A percentile compares a stretch with the other conserved stretches of the same genome.
Conservation (phyloP, 2,113 vertebrate species). For the Aplodontia rufa region DNA sequence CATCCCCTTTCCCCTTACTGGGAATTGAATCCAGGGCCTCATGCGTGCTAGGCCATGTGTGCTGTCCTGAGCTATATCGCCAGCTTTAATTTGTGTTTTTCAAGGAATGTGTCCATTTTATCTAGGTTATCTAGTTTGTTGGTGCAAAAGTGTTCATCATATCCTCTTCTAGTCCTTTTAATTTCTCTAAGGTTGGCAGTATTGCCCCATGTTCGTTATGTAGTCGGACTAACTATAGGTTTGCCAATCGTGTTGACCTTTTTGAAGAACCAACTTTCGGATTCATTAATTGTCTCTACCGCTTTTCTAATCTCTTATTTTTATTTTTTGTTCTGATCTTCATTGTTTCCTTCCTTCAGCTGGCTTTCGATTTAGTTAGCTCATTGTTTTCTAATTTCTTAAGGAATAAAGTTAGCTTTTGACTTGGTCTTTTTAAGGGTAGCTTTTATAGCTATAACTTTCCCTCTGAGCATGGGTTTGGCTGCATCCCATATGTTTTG, state of each 20-base stretch:
- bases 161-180: not conserved
- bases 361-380: not conserved
- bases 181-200: not conserved
- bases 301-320: not conserved
- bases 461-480: not conserved
- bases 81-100: too few relatives aligned
- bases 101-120: too few relatives aligned
- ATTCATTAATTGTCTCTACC: not conserved
- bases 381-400: not conserved
- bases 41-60: too few relatives aligned
- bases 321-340: not conserved
- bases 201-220: not conserved
- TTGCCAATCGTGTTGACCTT: constrained; percentile 6
- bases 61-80: too few relatives aligned
- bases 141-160: not conserved
- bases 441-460: not conserved
- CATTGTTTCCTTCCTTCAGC: not conserved
- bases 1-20: too few relatives aligned
- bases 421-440: not conserved
- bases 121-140: too few relatives aligned
- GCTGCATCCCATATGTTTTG: not conserved
- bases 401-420: not conserved
- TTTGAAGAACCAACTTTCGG: not conserved
- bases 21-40: too few relatives aligned
- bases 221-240: not conserved